Percentiles rank a stretch among this genome's conserved stretches.
Conservation (phyloP, 92 coral and sea anemone species). For the Bergia puertoricense region DNA sequence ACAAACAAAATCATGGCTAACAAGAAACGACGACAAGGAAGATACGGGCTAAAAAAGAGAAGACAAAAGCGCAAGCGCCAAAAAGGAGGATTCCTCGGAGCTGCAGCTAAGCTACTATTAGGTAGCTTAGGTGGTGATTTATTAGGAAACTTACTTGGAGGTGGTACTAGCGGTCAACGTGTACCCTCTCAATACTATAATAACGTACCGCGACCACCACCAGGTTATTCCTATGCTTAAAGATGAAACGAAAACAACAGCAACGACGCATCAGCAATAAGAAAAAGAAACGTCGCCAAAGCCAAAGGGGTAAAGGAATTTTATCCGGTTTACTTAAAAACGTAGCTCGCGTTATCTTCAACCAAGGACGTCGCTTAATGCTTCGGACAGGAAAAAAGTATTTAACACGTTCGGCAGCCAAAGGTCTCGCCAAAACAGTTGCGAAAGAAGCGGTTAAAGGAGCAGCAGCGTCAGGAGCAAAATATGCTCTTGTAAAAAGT, state of each 20-base stretch:
- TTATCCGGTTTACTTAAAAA: slow-evolving; percentile 11
- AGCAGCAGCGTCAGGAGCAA: slow-evolving; percentile 11
- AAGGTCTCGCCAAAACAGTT: slow-evolving; percentile 14
- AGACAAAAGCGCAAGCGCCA: no score
- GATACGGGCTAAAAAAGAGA: no score
- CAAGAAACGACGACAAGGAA: no score
- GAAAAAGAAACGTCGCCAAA: slow-evolving; percentile 10
- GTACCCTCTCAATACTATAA: slow-evolving; percentile 13
- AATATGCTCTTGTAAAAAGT: slow-evolving; percentile 8
- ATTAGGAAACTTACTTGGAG: slow-evolving; percentile 3
- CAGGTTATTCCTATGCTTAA: slow-evolving; percentile 4
- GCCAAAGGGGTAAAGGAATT: slow-evolving; percentile 1
- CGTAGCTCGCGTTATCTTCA: slow-evolving; percentile 12
- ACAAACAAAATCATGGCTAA: background rate
- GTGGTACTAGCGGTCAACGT: slow-evolving; percentile 9
- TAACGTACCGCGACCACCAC: slow-evolving; percentile 7
- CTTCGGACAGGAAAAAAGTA: slow-evolving; percentile 13
- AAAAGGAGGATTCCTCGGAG: no score
- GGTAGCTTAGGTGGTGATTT: no score
- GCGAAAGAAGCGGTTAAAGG: slow-evolving; percentile 15
- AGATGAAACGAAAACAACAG: slow-evolving; percentile 7
- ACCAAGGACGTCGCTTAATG: slow-evolving; percentile 9
- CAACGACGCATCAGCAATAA: background rate
- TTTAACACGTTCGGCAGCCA: slow-evolving; percentile 6
- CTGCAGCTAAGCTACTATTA: no score